These are phyloP conservation scores for Trochalopteron elliotii DNA, from an alignment of 2,113 vertebrate genomes.

Conservation along the genomic window DNA sequence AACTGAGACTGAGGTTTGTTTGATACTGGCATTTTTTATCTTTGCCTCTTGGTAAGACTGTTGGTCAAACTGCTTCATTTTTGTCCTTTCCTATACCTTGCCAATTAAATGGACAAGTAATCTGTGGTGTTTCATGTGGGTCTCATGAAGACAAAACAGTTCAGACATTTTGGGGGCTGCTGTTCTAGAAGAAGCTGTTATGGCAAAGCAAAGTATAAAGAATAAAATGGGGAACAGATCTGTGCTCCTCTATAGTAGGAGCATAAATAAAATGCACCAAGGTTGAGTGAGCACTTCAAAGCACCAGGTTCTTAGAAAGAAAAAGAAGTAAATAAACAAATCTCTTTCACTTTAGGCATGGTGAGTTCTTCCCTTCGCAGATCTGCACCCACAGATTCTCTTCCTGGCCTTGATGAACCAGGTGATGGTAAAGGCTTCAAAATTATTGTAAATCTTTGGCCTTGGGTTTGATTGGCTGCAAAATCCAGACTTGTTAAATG, in stretches of 20 bases:
- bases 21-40: neutral
- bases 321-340: neutral
- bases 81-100: neutral
- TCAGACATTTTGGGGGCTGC: neutral
- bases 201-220: neutral
- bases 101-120: neutral
- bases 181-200: neutral
- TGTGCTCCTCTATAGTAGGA: neutral
- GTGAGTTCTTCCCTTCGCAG: neutral
- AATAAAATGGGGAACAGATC: neutral
- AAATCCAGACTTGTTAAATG: conserved; percentile 31
- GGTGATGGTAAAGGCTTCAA: conserved; percentile 1
- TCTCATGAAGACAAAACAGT: neutral
- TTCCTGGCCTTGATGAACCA: neutral
- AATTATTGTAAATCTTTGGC: neutral
- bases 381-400: neutral
- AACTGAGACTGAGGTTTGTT: neutral
- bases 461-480: conserved; percentile 4
- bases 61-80: neutral
- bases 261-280: neutral
- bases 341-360: neutral
- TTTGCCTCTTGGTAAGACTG: neutral
- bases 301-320: neutral
- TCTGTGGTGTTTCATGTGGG: neutral
- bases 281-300: neutral